Evolutionary conservation across 2,888 invertebrate species (phyloP).

Genomic region (Lucinisca nassula): DNA sequence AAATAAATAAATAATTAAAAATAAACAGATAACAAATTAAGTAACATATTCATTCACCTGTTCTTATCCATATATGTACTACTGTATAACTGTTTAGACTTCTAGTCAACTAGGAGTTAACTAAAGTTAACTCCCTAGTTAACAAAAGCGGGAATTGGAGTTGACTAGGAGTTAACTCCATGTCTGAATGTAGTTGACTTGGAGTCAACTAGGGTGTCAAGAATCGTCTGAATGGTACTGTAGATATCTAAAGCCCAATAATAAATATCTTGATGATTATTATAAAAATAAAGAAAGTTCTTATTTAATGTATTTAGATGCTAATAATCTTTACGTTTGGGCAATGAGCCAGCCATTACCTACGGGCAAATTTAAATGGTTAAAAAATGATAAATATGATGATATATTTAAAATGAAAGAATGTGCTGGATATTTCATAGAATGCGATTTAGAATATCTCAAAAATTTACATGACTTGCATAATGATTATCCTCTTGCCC

Average conservation of each 20-base stretch:
- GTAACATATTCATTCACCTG: too few relatives aligned
- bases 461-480: background rate
- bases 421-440: background rate
- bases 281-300: slow-evolving; percentile 28
- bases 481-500: background rate
- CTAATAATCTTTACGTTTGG: slow-evolving; percentile 71
- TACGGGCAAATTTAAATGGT: slow-evolving; percentile 75
- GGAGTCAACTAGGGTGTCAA: too few relatives aligned
- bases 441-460: background rate
- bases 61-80: too few relatives aligned
- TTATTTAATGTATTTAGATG: slow-evolving; percentile 43
- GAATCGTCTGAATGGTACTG: too few relatives aligned
- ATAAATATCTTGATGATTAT: slow-evolving; percentile 40
- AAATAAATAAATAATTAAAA: too few relatives aligned
- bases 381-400: slow-evolving; percentile 6
- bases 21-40: too few relatives aligned
- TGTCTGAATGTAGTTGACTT: too few relatives aligned
- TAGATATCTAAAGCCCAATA: slow-evolving; percentile 49
- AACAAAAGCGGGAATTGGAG: too few relatives aligned
- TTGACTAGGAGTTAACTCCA: too few relatives aligned
- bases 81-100: too few relatives aligned
- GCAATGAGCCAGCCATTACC: slow-evolving; percentile 81
- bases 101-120: too few relatives aligned
- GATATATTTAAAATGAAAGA: background rate
- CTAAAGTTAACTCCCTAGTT: too few relatives aligned